A percentile compares a stretch with the other conserved stretches of the same genome.
phyloP scores from a whole-genome alignment of 2,113 vertebrate genomes.

The Salvelinus sp. region DNA sequence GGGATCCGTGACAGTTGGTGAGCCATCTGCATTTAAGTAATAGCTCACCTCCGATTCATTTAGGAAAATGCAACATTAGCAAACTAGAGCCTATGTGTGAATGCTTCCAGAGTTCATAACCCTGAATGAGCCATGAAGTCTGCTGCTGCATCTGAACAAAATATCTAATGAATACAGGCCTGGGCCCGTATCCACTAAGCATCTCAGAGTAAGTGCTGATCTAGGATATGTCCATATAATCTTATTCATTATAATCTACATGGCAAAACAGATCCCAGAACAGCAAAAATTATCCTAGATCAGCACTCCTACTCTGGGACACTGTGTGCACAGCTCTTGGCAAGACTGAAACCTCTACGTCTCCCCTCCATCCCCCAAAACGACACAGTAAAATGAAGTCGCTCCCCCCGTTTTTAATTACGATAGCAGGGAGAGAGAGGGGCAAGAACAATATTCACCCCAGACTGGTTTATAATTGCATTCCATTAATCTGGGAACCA shows the following conservation, averaged over 20 bases:
- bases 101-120: background rate
- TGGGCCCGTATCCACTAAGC: background rate
- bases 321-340: constrained; percentile 1
- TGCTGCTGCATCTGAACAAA: constrained; percentile 38
- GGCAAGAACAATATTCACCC: constrained; percentile 1
- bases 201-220: no score
- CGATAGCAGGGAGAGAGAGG: background rate
- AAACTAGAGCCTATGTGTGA: background rate
- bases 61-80: background rate
- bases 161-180: constrained; percentile 45
- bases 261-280: no score
- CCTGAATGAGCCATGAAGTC: background rate
- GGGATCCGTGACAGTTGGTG: no score
- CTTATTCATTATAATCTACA: no score
- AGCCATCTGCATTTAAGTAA: background rate
- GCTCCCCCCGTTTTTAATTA: constrained; percentile 32
- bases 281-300: no score
- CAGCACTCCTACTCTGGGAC: no score
- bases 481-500: constrained; percentile 33
- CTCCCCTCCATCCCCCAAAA: constrained; percentile 9
- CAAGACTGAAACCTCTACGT: constrained; percentile 24
- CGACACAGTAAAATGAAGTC: background rate
- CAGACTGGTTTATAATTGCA: constrained; percentile 21
- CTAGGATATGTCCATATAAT: no score
- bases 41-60: background rate